Conservation (phyloP, 2,888 invertebrate species). For the Andrena fulva region DNA sequence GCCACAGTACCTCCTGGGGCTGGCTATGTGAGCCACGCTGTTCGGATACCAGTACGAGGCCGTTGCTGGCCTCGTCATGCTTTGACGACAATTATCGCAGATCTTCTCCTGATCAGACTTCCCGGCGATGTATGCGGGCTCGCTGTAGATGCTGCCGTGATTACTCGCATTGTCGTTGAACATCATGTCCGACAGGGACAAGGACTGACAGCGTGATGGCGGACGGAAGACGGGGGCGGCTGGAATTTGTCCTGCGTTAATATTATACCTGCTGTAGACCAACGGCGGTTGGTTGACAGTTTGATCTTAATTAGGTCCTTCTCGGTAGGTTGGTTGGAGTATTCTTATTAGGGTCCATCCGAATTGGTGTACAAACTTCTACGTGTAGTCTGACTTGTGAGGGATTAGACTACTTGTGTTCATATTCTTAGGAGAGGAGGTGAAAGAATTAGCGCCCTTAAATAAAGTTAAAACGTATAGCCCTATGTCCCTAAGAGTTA, state of each 20-base stretch:
- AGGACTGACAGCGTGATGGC: slow-evolving; percentile 89
- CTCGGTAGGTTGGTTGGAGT: not conserved
- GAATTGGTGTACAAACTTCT: too few relatives aligned
- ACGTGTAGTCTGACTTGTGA: too few relatives aligned
- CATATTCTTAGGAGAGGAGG: too few relatives aligned
- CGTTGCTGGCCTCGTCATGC: slow-evolving; percentile 89
- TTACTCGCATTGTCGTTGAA: slow-evolving; percentile 89
- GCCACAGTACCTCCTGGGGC: slow-evolving; percentile 89
- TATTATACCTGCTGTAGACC: slow-evolving; percentile 66
- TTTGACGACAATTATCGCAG: slow-evolving; percentile 91
- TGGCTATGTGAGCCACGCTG: slow-evolving; percentile 84
- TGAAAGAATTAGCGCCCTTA: too few relatives aligned
- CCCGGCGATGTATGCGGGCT: slow-evolving; percentile 89
- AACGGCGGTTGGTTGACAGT: slow-evolving; percentile 18
- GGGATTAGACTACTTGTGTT: too few relatives aligned
- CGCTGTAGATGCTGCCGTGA: slow-evolving; percentile 94
- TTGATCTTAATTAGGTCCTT: not conserved
- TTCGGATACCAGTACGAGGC: slow-evolving; percentile 89
- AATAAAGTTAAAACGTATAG: not conserved
- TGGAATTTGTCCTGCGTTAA: slow-evolving; percentile 79
- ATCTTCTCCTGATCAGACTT: slow-evolving; percentile 89
- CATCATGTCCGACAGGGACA: slow-evolving; percentile 89
- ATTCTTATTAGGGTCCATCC: not conserved
- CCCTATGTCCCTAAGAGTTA: not conserved
- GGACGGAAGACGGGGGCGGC: slow-evolving; percentile 83